Conservation (phyloP, 2,113 vertebrate species). For the Dolichallabes microphthalmus region DNA sequence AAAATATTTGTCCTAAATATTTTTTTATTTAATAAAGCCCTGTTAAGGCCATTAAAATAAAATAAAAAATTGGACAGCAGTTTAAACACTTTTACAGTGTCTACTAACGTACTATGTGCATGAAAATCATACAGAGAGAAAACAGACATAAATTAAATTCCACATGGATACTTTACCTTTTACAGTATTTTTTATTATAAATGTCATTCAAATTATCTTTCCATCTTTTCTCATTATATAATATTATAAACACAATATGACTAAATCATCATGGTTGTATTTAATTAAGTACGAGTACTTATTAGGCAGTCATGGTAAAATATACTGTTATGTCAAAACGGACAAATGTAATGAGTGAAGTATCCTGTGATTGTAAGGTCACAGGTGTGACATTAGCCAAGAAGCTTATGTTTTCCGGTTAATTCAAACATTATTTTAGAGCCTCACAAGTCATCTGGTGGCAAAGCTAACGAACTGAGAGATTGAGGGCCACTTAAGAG, state of each 20-base stretch:
- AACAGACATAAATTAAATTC: neutral
- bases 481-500: constrained; percentile 18
- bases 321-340: constrained; percentile 3
- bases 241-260: neutral
- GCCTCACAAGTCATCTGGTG: constrained; percentile 13
- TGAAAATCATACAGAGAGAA: neutral
- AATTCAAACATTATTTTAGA: constrained; percentile 16
- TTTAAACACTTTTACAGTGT: neutral
- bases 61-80: neutral
- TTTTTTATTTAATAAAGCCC: too few relatives aligned
- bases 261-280: neutral
- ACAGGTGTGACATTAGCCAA: neutral
- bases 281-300: neutral
- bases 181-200: neutral
- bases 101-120: neutral
- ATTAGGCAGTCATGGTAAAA: neutral
- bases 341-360: constrained; percentile 2
- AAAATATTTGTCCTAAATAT: too few relatives aligned
- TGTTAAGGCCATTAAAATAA: too few relatives aligned
- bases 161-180: neutral
- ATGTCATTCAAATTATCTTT: neutral
- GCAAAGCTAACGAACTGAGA: constrained; percentile 20
- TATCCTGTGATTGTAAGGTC: constrained; percentile 18
- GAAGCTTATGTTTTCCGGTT: neutral
- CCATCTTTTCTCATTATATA: neutral